These are phyloP conservation scores for Marasmarcha lunaedactyla DNA, from an alignment of 2,888 invertebrate species.

Conservation along the genomic window DNA sequence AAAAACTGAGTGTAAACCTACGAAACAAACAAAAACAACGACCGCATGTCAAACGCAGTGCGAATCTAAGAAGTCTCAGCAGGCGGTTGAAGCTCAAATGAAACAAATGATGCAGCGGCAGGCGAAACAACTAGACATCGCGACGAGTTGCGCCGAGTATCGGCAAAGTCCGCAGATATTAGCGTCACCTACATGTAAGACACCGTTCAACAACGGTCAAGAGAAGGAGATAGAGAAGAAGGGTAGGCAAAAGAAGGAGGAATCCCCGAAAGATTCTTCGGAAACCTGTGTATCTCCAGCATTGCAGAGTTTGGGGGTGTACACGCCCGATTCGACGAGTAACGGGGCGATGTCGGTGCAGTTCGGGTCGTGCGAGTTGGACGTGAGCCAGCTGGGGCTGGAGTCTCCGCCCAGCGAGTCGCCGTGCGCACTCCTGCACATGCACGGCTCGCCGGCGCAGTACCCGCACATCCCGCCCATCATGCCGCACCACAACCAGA, in stretches of 20 bases:
- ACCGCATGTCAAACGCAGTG: constrained; percentile 59
- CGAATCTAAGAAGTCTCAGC: constrained; percentile 47
- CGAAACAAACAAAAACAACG: constrained; percentile 53
- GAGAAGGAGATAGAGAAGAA: constrained; percentile 61
- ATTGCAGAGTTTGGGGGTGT: constrained; percentile 86
- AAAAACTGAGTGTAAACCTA: constrained; percentile 52
- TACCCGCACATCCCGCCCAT: constrained; percentile 69
- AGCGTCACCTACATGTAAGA: constrained; percentile 47
- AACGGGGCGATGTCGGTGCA: constrained; percentile 86
- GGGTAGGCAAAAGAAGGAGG: constrained; percentile 55
- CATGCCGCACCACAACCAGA: constrained; percentile 59
- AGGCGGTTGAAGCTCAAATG: constrained; percentile 41
- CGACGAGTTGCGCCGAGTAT: constrained; percentile 47
- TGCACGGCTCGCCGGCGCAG: constrained; percentile 72
- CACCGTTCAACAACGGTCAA: constrained; percentile 36
- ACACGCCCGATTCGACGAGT: constrained; percentile 86
- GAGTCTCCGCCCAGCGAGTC: constrained; percentile 91
- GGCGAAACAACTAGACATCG: constrained; percentile 44
- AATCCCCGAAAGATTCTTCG: constrained; percentile 40
- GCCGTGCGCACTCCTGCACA: constrained; percentile 79
- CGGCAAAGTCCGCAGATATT: constrained; percentile 47
- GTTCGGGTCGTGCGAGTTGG: constrained; percentile 84
- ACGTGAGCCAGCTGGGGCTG: constrained; percentile 84
- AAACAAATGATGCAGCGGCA: constrained; percentile 58
- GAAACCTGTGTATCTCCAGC: constrained; percentile 68